Conservation (phyloP, 2,888 invertebrate genomes). For the Cactoblastis cactorum region DNA sequence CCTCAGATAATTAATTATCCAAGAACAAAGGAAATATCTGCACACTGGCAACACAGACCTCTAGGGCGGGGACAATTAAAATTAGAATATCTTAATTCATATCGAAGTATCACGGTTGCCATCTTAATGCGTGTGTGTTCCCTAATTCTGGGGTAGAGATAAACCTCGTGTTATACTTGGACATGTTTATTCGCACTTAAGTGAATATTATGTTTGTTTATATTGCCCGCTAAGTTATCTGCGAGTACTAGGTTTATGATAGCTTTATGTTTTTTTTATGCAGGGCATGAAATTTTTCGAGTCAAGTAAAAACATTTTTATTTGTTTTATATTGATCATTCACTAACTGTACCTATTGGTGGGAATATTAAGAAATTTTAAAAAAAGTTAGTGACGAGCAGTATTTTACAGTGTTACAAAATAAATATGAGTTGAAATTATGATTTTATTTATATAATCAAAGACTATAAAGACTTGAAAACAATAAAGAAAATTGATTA, state of each 20-base stretch:
- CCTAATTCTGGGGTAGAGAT: constrained; percentile 75
- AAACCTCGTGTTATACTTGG: constrained; percentile 52
- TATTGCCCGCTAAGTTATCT: constrained; percentile 18
- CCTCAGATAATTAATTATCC: constrained; percentile 13
- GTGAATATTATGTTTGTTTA: constrained; percentile 39
- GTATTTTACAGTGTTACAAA: too few species aligned
- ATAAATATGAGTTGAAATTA: too few species aligned
- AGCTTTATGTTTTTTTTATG: background rate
- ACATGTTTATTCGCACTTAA: constrained; percentile 71
- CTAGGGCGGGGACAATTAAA: constrained; percentile 64
- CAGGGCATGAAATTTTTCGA: background rate
- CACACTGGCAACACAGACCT: constrained; percentile 40
- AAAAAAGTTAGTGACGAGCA: too few species aligned
- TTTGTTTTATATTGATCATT: too few species aligned
- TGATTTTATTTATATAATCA: too few species aligned
- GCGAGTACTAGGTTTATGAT: background rate
- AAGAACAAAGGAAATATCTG: constrained; percentile 18
- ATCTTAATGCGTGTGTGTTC: constrained; percentile 75
- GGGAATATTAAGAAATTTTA: too few species aligned
- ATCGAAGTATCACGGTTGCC: constrained; percentile 79
- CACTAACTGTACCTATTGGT: too few species aligned
- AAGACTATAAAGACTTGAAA: too few species aligned
- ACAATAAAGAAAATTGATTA: too few species aligned
- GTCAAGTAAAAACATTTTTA: too few species aligned
- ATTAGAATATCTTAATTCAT: constrained; percentile 87